phyloP scores from a whole-genome alignment of 2,888 invertebrate species.

The Epicampocera succincta region DNA sequence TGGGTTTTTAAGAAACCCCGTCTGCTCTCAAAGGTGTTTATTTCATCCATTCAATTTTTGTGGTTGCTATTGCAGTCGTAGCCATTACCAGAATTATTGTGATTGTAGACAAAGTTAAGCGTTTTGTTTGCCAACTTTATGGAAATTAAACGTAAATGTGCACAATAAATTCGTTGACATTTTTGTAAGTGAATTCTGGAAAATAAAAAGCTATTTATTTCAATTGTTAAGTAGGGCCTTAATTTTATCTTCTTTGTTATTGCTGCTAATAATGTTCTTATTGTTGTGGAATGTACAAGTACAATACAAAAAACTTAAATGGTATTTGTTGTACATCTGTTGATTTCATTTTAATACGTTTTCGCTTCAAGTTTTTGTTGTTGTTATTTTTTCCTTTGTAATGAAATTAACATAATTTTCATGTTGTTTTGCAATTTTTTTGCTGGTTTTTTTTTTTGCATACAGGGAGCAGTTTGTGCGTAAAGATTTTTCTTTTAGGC shows the following conservation, averaged over 20 bases:
- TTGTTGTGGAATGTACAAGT: slow-evolving; percentile 23
- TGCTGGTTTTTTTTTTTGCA: neutral
- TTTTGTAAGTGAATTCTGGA: slow-evolving; percentile 15
- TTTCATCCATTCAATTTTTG: slow-evolving; percentile 9
- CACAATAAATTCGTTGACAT: slow-evolving; percentile 13
- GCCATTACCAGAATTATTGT: slow-evolving; percentile 13
- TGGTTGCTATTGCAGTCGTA: neutral
- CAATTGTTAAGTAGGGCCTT: slow-evolving; percentile 39
- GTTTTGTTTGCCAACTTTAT: slow-evolving; percentile 60
- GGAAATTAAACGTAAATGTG: slow-evolving; percentile 53
- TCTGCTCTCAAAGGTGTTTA: slow-evolving; percentile 11
- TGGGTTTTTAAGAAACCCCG: neutral
- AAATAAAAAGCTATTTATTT: slow-evolving; percentile 32
- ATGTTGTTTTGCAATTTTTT: neutral
- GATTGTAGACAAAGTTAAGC: slow-evolving; percentile 43
- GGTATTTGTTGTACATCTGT: slow-evolving; percentile 44
- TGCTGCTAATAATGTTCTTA: slow-evolving; percentile 17
- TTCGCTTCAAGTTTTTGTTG: slow-evolving; percentile 24
- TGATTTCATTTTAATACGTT: slow-evolving; percentile 23
- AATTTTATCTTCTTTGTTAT: slow-evolving; percentile 34
- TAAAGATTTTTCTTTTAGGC: neutral
- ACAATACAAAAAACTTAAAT: slow-evolving; percentile 11
- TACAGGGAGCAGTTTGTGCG: neutral
- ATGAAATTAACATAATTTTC: slow-evolving; percentile 54
- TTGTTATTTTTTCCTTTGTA: slow-evolving; percentile 32